Base-by-base conservation (phyloP, 2,113 vertebrate genomes). In the Trochalopteron elliotii region DNA sequence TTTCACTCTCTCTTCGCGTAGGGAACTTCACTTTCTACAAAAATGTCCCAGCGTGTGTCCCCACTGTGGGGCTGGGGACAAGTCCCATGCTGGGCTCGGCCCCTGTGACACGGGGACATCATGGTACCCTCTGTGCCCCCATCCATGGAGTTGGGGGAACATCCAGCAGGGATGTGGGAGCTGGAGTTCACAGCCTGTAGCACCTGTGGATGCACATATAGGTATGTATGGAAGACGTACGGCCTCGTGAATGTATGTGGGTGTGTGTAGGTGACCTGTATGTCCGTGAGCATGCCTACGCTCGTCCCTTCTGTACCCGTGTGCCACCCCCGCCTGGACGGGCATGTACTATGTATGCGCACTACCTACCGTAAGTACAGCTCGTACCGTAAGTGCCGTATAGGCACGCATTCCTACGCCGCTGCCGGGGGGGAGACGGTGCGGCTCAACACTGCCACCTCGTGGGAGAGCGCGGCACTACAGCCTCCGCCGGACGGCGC, bases 281-380 rank as follows among this genome's bases (percentile, higher is more conserved):
- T 4, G 39, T 11, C 45, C n/a, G 39, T 30, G 60, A 35, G 7
- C 37, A 3, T 1, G 11, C 16, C 5, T 59, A 7, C 30, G 1
- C 39, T 19, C 5, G 18, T 33, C 35, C 15, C 57, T 23, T 25
- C 52, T 7, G 35, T 50, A 18, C 28, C 47, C 28, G 12, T 10
- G 45, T 18, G 64, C 31, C 57, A 10, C 21, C 40, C 45, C 0
- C 4, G 12, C 21, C 28, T 0, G 55, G 3, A 7, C 35, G 5
- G 23, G 9, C 1, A 0, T 0, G 27, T 3, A 9, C 33, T 2
- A 5, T 2, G 18, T 0, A 3, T 15, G 83, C 68, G 53, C 67
- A 18, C 8, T 14, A 1, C 0, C 3, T 47, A 10, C 55, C 33
- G 53, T n/a, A 27, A 0, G 2, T 16, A 7, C 80, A 0, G 67